Base-by-base conservation (phyloP, 2,797 vertebrate species). In the Luscinia luscinia region DNA sequence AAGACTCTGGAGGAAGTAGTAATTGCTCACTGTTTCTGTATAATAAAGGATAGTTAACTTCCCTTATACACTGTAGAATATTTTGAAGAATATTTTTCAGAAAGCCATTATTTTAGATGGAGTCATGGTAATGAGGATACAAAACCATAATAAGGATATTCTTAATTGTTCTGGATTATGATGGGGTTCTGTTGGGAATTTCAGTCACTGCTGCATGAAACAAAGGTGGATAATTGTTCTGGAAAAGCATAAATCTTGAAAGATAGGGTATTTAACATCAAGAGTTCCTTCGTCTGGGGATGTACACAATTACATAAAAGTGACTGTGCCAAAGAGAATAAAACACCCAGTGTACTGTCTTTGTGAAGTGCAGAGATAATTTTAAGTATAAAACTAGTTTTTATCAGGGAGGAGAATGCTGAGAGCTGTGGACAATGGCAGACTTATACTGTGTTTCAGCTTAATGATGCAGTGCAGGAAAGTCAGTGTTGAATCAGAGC, bases 401-500 rank as follows among this genome's bases (percentile, higher is more conserved):
- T 72, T 69, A 17, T 70, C 30, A 32, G 64, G 13, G 30, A 80
- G 84, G 34, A 45, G 49, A 40, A 72, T 74, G 48, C 48, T 61
- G 73, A 64, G 88, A 59, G 38, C 61, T 36, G 69, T 43, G 52
- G 48, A 81, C 3, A 8, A 59, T 32, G 32, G 78, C 27, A 83
- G 59, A 49, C 57, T 55, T 86, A 84, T 84, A 78, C 55, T 94
- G 66, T 93, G 59, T 90, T 86, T 51, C 69, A 62, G 43, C 48
- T 27, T 86, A 66, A 78, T 68, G 76, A 59, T 81, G 76, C 87
- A 81, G 82, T 28, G 67, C 55, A 73, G 82, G 40, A 49, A 78
- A 93, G 67, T 32, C 58, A 62, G 48, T 46, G 73, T 68, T 92
- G 86, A 84, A 87, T 92, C 78, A 87, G 93, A 93, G 68, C 70